Evolutionary conservation across 2,113 vertebrate genomes (phyloP), one percentile per base, ranked within the genome.

Genomic region (Pelmatolapia mariae): DNA sequence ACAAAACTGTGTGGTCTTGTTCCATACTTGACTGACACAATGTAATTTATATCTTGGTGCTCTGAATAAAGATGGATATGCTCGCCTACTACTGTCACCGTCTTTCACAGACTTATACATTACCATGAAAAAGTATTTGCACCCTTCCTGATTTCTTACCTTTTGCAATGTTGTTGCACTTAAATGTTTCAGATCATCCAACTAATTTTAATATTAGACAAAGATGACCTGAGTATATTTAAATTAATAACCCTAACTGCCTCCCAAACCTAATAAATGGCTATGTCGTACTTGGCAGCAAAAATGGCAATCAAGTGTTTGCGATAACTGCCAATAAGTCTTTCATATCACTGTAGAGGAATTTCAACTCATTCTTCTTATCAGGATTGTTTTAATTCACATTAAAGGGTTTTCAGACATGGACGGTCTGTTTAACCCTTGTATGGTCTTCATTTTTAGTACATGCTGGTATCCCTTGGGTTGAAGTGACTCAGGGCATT

Each of bases 1-100:
- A 63, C 8, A 63, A 36, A 33, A 11, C 31, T 63, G 59, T 36
- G 59, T n/a, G 31, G 29, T 63, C 59, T 63, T 36, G 68, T 83
- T 82, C 84, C 47, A 81, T 89, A 66, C 4, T 57, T 29, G 24
- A 86, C 56, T 15, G 19, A 71, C 63, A 57, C 26, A 3, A 87
- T 63, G 81, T 47, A 84, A 87, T 86, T 92, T 84, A 66, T 59
- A 57, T 86, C 63, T 87, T 43, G 56, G 73, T 81, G 61, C 82
- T 16, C 13, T 61, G 47, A 89, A 87, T 89, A 43, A 83, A 90
- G 82, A 90, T 84, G 81, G 82, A 90, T 87, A 71, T 80, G 66
- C 73, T 80, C n/a, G 7, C 15, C 19, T 7, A 18, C 18, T 16
- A 16, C 15, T 33, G 19, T 68, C 63, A 68, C 19, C 29, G 31